These are phyloP conservation scores for Argyrosomus regius DNA, from an alignment of 2,797 vertebrate species.

Conservation along the genomic window DNA sequence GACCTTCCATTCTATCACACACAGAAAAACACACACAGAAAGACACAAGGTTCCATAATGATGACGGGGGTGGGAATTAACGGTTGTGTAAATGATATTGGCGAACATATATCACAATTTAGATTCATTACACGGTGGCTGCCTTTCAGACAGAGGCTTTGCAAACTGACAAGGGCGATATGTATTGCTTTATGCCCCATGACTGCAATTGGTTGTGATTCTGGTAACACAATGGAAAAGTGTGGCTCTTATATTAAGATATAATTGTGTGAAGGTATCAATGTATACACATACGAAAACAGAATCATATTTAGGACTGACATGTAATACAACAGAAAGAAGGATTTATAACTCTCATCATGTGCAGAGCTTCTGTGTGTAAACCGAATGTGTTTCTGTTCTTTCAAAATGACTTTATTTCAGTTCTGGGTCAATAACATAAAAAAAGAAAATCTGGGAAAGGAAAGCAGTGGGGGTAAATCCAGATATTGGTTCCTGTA, in stretches of 20 bases:
- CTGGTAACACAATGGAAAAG: not conserved
- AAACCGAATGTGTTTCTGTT: not conserved
- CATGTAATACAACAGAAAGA: not conserved
- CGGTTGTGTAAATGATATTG: constrained; percentile 55
- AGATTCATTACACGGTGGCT: constrained; percentile 59
- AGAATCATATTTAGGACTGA: not conserved
- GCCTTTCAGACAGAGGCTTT: constrained; percentile 38
- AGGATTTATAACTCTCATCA: not conserved
- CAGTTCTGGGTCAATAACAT: constrained; percentile 25
- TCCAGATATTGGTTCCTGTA: constrained; percentile 35
- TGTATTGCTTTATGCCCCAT: constrained; percentile 45
- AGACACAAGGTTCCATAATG: constrained; percentile 29
- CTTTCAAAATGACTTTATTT: not conserved
- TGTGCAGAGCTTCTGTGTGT: not conserved
- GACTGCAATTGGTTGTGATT: constrained; percentile 23
- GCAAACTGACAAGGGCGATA: constrained; percentile 27
- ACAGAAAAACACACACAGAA: constrained; percentile 6
- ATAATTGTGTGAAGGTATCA: constrained; percentile 5
- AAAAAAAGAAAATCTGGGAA: not conserved
- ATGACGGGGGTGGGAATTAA: constrained; percentile 31
- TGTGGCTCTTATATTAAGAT: not conserved
- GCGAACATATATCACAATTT: constrained; percentile 66
- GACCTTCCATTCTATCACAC: constrained; percentile 54
- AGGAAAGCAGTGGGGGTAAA: not conserved
- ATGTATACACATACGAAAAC: not conserved